phyloP scores from a whole-genome alignment of 2,797 vertebrate species.

The Apodemus agrarius region DNA sequence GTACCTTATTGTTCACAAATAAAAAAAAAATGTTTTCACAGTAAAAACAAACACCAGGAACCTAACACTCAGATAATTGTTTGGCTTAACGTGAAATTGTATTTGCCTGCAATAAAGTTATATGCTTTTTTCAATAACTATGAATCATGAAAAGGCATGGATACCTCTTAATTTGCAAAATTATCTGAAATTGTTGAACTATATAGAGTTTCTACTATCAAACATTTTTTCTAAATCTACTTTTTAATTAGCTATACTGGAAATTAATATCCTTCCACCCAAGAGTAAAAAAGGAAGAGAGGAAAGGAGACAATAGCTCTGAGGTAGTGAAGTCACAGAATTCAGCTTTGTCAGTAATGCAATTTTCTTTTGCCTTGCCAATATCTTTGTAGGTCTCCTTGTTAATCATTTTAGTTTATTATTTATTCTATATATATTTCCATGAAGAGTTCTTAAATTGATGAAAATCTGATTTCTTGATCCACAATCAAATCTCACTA shows the following conservation, averaged over 20 bases:
- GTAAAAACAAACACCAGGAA: not conserved
- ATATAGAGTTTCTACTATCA: conserved; percentile 33
- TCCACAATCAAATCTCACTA: conserved; percentile 81
- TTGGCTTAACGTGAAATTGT: not conserved
- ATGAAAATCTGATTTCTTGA: conserved; percentile 84
- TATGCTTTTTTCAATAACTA: conserved; percentile 30
- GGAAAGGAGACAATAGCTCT: not conserved
- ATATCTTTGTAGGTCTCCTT: conserved; percentile 75
- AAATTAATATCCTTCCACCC: not conserved
- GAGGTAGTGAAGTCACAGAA: conserved; percentile 53
- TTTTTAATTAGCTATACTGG: conserved; percentile 37
- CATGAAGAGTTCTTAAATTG: conserved; percentile 82
- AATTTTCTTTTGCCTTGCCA: conserved; percentile 69
- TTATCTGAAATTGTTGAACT: conserved; percentile 12
- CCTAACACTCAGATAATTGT: not conserved
- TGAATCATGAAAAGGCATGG: not conserved
- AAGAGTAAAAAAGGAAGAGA: conserved; percentile 34
- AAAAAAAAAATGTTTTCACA: not conserved
- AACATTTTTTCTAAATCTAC: not conserved
- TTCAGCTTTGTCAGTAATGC: conserved; percentile 60
- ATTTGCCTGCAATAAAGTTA: not conserved
- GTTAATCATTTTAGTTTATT: conserved; percentile 83
- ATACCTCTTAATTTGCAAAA: not conserved
- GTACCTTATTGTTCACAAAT: conserved; percentile 33
- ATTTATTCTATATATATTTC: conserved; percentile 80